phyloP scores from a whole-genome alignment of 2,113 vertebrate species.

The Gopherus flavomarginatus region DNA sequence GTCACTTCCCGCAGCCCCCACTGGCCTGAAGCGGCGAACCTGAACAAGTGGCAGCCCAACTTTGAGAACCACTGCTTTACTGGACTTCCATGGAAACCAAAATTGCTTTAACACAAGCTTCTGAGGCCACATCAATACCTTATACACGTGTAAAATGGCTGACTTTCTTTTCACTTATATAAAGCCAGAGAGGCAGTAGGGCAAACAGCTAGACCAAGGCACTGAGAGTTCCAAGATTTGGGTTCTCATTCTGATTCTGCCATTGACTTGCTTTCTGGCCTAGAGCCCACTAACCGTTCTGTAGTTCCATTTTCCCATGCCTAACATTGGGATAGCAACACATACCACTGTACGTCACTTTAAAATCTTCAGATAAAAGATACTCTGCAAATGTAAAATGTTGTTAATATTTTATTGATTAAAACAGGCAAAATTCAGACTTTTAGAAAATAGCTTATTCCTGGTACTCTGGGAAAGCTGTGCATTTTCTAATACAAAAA shows the following conservation, averaged over 20 bases:
- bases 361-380: background rate
- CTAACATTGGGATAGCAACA: background rate
- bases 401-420: background rate
- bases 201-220: background rate
- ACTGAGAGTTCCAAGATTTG: background rate
- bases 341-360: background rate
- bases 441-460: background rate
- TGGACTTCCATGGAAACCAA: constrained; percentile 35
- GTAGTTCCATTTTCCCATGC: background rate
- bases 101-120: background rate
- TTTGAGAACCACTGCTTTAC: background rate
- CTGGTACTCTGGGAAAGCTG: background rate
- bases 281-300: background rate
- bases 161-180: background rate
- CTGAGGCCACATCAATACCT: constrained; percentile 43
- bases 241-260: background rate
- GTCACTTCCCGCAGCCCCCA: too few species aligned
- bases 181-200: background rate
- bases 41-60: too few species aligned
- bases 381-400: background rate
- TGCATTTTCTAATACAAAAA: background rate
- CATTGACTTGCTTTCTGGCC: background rate
- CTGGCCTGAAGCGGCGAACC: too few species aligned
- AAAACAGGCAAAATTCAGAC: background rate
- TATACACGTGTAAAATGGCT: background rate